Base-by-base conservation (phyloP, 2,888 invertebrate species). In the Incurvaria masculella region DNA sequence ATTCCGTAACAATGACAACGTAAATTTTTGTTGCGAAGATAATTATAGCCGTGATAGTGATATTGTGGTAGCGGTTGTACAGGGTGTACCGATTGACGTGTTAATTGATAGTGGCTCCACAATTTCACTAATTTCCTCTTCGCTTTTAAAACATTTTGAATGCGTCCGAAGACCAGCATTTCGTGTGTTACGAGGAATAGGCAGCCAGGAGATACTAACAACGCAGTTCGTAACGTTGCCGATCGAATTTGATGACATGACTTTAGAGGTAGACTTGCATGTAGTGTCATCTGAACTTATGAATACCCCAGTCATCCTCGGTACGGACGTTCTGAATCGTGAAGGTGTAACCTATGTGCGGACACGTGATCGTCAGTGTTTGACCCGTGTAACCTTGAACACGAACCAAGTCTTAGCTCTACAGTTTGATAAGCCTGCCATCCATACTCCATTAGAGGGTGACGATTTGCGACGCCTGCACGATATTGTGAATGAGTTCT, bases 81-180 rank as follows among this genome's bases (percentile, higher is more conserved):
- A 33, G 33, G 33, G 33, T 14, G 14, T 33, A 4, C 33, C 33
- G 14, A n/a, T 33, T 6, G 33, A 33, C 14, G 48, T 23, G 17
- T 2, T 55, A 57, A 10, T 56, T 57, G 44, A 44, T 14, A 27
- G 23, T 18, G 27, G 44, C 26, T 44, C 44, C 8, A 44, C 23
- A 5, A 44, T 44, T 44, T 44, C 44, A 6, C 18, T 38, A 27
- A 45, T 45, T 38, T 45, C 45, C 2, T 20, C 16, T 17, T 33
- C 33, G 19, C 16, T 45, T 2, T 18, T 39, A 4, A 45, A 45
- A 45, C 38, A 38, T 39, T 45, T 45, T 39, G 18, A 33, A 16
- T 45, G 45, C 21, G 20, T 23, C 2, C 21, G 8, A 39, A 39
- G 4, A 4, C 27, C 3, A 42, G 41, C 20, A 18, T 14, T 41